A percentile compares a stretch with the other conserved stretches of the same genome.
phyloP scores from a whole-genome alignment of 2,888 invertebrate genomes.

The Esperia sulphurella region DNA sequence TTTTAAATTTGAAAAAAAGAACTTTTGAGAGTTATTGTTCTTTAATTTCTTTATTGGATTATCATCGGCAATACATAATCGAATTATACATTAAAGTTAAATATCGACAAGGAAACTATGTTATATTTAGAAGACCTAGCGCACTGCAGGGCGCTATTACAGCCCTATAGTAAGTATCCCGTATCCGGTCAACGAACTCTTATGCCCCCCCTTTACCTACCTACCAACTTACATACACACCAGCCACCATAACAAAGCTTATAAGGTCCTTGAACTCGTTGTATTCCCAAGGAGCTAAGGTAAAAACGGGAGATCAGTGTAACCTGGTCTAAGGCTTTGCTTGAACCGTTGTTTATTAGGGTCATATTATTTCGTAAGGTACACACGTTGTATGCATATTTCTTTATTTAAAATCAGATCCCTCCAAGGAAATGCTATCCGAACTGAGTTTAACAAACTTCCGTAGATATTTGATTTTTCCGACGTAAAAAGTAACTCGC shows the following conservation, averaged over 20 bases:
- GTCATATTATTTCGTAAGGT: too few species aligned
- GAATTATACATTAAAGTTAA: too few species aligned
- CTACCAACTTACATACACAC: conserved; percentile 3
- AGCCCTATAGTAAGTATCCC: conserved; percentile 22
- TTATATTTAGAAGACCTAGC: conserved; percentile 21
- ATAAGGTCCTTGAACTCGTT: background rate
- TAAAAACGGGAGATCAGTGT: background rate
- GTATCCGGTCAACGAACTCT: conserved; percentile 38
- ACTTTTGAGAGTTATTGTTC: too few species aligned
- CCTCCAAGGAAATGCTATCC: too few species aligned
- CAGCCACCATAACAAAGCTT: background rate
- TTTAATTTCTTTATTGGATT: too few species aligned
- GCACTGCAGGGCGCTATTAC: conserved; percentile 37
- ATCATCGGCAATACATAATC: too few species aligned
- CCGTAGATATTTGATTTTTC: too few species aligned
- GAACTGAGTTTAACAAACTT: too few species aligned
- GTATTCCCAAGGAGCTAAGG: background rate
- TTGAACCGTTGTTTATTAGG: too few species aligned
- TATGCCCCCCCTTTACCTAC: conserved; percentile 9
- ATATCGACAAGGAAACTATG: conserved; percentile 1
- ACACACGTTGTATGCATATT: background rate
- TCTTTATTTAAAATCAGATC: too few species aligned
- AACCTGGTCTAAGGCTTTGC: background rate
- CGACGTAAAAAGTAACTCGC: too few species aligned
- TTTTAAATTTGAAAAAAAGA: too few species aligned